Conservation (phyloP, 2,113 vertebrate genomes). For the Mus spicilegus region DNA sequence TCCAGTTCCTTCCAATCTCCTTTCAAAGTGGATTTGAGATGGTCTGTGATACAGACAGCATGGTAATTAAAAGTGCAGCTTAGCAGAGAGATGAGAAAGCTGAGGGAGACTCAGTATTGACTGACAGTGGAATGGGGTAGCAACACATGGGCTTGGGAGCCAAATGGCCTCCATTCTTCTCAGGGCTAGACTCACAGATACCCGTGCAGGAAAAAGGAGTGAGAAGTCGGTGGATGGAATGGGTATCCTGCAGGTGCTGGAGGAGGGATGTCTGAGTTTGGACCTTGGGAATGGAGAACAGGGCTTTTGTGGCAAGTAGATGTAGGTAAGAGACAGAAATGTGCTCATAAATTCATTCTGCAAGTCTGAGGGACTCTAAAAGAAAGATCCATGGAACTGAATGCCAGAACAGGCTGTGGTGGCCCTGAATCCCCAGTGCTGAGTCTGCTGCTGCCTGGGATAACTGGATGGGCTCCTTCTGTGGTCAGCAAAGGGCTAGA, state of each 20-base stretch:
- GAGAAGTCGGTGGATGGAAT: background rate
- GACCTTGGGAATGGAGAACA: background rate
- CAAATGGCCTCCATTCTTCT: background rate
- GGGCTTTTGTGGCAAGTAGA: background rate
- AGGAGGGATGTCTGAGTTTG: background rate
- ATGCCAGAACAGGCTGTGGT: background rate
- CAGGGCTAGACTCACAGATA: background rate
- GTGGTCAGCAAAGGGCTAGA: background rate
- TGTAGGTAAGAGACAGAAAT: background rate
- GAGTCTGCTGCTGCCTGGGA: background rate
- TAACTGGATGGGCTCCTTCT: background rate
- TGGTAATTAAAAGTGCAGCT: constrained; percentile 8
- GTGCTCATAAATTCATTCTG: background rate
- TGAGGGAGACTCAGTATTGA: background rate
- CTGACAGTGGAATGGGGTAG: background rate
- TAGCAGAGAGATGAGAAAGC: background rate
- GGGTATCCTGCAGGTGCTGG: background rate
- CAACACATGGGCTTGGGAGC: no score
- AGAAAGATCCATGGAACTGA: background rate
- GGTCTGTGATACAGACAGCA: background rate
- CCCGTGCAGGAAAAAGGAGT: background rate
- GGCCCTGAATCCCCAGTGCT: background rate
- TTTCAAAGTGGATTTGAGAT: background rate
- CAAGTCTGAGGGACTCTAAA: background rate
- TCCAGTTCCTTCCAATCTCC: background rate